phyloP scores from a whole-genome alignment of 2,888 invertebrate genomes.

The Nipponacmea schrenckii region DNA sequence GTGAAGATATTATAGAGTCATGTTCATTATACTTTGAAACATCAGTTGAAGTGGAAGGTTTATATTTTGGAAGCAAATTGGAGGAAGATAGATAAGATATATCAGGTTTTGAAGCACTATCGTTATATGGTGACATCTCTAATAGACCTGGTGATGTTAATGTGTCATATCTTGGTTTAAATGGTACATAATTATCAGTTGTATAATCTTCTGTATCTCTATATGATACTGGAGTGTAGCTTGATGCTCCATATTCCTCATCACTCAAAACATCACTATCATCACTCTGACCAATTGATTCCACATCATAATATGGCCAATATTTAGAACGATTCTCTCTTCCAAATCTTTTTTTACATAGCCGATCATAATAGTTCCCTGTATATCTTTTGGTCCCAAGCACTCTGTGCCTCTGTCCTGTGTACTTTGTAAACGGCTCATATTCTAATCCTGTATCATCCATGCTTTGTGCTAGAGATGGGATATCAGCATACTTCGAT shows the following conservation, averaged over 20 bases:
- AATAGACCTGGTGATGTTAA: conserved; percentile 30
- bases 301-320: conserved; percentile 48
- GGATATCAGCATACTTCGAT: conserved; percentile 5
- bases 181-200: conserved; percentile 50
- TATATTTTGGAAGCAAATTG: background rate
- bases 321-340: conserved; percentile 35
- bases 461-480: background rate
- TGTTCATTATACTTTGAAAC: conserved; percentile 25
- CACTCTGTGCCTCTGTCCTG: conserved; percentile 33
- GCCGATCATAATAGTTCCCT: conserved; percentile 44
- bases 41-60: background rate
- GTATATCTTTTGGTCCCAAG: conserved; percentile 33
- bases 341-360: conserved; percentile 35
- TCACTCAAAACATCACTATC: conserved; percentile 42
- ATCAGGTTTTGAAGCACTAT: conserved; percentile 1
- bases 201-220: conserved; percentile 29
- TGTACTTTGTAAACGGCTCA: conserved; percentile 16
- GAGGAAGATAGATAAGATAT: background rate
- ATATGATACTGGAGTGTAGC: conserved; percentile 16
- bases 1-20: conserved; percentile 45
- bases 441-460: background rate
- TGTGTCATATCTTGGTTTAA: conserved; percentile 39
- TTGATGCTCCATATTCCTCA: conserved; percentile 25
- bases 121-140: conserved; percentile 23
- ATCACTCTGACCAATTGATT: conserved; percentile 43